These are phyloP conservation scores for Cheirogaleus medius DNA, from an alignment of 2,113 vertebrate species.

Conservation along the genomic window DNA sequence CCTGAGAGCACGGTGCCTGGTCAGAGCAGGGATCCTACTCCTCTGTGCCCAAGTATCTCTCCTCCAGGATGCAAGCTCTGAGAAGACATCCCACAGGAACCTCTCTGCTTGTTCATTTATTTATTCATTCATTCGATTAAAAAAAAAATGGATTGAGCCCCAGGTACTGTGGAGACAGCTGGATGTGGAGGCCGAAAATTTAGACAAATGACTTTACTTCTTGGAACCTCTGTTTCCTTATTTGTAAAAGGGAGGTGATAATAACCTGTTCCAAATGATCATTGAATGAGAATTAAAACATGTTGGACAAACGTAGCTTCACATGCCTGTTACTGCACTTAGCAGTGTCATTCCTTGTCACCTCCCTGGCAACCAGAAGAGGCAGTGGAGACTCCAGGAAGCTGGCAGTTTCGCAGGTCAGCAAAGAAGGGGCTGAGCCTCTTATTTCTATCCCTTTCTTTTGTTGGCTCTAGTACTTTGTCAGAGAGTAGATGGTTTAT, in stretches of 20 bases:
- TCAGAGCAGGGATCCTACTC: background rate
- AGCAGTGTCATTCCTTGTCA: background rate
- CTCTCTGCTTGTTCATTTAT: background rate
- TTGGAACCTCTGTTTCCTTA: background rate
- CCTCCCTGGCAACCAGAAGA: background rate
- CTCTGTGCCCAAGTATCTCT: background rate
- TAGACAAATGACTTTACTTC: background rate
- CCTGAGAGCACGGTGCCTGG: background rate
- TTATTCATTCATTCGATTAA: background rate
- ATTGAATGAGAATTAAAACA: background rate
- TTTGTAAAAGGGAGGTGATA: background rate
- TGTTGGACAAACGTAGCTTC: background rate
- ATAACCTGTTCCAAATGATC: background rate
- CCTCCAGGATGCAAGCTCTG: background rate
- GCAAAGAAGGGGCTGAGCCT: background rate
- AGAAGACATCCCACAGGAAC: background rate
- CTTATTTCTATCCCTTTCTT: background rate
- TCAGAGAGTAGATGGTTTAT: slow-evolving; percentile 29
- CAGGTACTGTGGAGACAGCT: background rate
- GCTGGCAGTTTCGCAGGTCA: slow-evolving; percentile 11
- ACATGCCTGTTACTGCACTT: background rate
- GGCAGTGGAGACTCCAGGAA: background rate
- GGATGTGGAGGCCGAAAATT: background rate
- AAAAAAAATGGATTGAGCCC: background rate
- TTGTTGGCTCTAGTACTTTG: slow-evolving; percentile 43